phyloP scores from a whole-genome alignment of 2,797 vertebrate species.

The Glyptemys insculpta region DNA sequence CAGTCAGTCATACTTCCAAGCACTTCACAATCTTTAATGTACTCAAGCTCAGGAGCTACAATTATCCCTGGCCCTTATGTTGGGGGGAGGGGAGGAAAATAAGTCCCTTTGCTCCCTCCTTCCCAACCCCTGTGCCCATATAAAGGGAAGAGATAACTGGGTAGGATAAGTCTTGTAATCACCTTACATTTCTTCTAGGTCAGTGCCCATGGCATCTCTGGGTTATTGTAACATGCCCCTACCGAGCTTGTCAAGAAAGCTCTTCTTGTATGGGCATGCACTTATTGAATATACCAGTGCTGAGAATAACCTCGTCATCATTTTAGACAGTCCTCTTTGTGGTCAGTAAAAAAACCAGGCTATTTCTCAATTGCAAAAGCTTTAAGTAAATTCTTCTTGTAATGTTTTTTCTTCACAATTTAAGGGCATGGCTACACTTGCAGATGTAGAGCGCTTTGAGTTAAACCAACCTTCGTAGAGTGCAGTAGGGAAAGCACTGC shows the following conservation, averaged over 20 bases:
- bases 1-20: not conserved
- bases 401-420: conserved; percentile 3
- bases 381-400: not conserved
- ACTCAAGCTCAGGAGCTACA: not conserved
- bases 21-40: not conserved
- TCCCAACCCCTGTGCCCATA: not conserved
- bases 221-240: not conserved
- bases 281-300: not conserved
- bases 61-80: not conserved
- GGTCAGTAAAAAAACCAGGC: not conserved
- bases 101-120: not conserved
- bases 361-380: not conserved
- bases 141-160: not conserved
- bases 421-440: not conserved
- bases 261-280: not conserved
- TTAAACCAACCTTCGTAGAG: too few species aligned
- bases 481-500: too few species aligned
- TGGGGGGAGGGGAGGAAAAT: not conserved
- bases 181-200: not conserved
- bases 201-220: not conserved
- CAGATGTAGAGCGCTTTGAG: too few species aligned
- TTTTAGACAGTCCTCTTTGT: not conserved
- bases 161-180: not conserved
- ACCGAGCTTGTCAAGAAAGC: not conserved
- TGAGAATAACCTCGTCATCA: not conserved